Base-by-base conservation (phyloP, 2,113 vertebrate genomes). In the Tachycineta bicolor region DNA sequence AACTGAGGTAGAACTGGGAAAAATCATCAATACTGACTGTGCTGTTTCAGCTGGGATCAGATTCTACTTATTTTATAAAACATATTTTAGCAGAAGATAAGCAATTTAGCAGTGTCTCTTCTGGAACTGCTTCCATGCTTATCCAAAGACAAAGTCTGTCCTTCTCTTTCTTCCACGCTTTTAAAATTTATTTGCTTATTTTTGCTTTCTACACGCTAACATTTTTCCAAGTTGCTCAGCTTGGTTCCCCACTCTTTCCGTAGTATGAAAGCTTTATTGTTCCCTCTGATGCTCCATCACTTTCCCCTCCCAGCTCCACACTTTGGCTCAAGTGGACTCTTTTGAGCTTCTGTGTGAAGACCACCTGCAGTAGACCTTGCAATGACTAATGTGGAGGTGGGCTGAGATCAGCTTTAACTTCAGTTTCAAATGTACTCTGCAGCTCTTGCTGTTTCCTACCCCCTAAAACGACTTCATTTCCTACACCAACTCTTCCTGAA, bases 211-310 rank as follows among this genome's bases (percentile, higher is more conserved):
- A 71, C 47, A 82, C 3, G 0, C 34, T 87, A 92, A 87, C 37
- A 80, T 44, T 88, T 89, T 94, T 71, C 63, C 50, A 89, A 68
- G 83, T 89, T 74, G 43, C 88, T 92, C 86, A 83, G 82, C 63
- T 91, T 84, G 6, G 26, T 84, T 96, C 92, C 94, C 80, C 59
- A 46, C 47, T 89, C 50, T 58, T 50, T 87, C 44, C 10, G 4
- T 23, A 47, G 62, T 29, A 96, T 96, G 95, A 97, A 97, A 96
- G 95, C 81, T 93, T 94, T 96, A 94, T 94, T 97, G 95, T 97
- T 95, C 81, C 85, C 69, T 63, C 18, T 85, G 95, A 74, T 65
- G 91, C 73, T 96, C 69, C 94, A 77, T 87, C 95, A 81, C 55
- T 71, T 81, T 74, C 49, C 59, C 29, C 44, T 96, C 68, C 53